Base-by-base conservation (phyloP, 1,140 invertebrate species). In the Rhagoletis zephyria region DNA sequence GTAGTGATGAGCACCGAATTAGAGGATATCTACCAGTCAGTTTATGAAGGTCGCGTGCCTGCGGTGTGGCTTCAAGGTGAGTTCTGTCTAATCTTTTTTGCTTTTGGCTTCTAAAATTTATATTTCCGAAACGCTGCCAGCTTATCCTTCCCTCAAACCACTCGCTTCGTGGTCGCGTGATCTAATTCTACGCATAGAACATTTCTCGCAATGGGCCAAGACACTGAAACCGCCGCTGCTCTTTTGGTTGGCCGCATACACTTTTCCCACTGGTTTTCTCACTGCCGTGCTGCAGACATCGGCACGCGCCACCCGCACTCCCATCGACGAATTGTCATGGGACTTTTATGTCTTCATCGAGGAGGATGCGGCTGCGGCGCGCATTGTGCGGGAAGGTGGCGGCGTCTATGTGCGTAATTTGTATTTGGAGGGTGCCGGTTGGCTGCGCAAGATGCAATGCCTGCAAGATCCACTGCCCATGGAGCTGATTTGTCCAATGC, bases 191-290 rank as follows among this genome's bases (percentile, higher is more conserved):
- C 94, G 97, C 86, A 94, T 97, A 7, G 95, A 96, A 64, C 95
- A 97, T 92, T 95, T 98, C 90, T 88, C 92, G 48, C 94, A 93
- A 70, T 98, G 97, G 97, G 95, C 96, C 2, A 93, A 93, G 88
- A 96, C 95, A 0, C 95, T 95, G 6, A 95, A 95, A 88, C 94
- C 96, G 14, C 97, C 97, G 2, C 93, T 95, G 42, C 94, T 97
- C 19, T 97, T 97, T 91, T 98, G 97, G 97, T 93, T 98, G 77
- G 95, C 96, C 2, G 96, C 97, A n/a, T 97, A 97, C 90, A 98
- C 97, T 65, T 98, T 97, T 90, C 97, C 97, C 14, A 97, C 97
- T 64, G 97, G 97, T 87, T 98, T 98, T 94, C 94, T 98, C 70
- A 98, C 97, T 3, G 97, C 97, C 67, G 97, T 98, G 74, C 16